phyloP scores from a whole-genome alignment of 2,113 vertebrate genomes.

The Aspiorhynchus laticeps region DNA sequence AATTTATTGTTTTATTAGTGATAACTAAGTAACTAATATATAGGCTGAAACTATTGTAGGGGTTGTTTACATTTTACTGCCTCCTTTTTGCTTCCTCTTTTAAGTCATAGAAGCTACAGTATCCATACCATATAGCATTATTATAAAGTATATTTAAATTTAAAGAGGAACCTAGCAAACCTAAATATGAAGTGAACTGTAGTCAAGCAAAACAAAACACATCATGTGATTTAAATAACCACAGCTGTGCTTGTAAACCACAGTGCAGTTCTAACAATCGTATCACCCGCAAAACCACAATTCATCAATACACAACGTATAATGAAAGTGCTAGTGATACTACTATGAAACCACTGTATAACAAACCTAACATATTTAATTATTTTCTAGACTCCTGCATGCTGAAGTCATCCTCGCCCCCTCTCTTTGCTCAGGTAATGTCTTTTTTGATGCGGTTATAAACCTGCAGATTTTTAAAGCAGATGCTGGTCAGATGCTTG shows the following conservation, averaged over 20 bases:
- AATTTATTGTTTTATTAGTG: neutral
- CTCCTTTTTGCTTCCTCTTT: neutral
- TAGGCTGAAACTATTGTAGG: neutral
- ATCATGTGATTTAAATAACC: neutral
- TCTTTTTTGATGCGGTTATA: neutral
- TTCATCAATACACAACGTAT: neutral
- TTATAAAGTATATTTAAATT: neutral
- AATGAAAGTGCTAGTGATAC: neutral
- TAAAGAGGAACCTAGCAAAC: neutral
- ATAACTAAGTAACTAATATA: neutral
- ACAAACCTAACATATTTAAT: neutral
- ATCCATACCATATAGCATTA: neutral
- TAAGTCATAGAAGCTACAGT: neutral
- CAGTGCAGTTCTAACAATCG: neutral
- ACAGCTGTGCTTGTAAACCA: neutral
- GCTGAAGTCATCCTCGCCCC: neutral
- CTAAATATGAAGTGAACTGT: neutral
- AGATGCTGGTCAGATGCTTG: neutral
- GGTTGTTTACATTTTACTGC: neutral
- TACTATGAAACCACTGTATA: neutral
- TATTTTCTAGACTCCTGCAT: neutral
- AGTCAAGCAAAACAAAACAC: neutral
- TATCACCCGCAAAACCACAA: neutral
- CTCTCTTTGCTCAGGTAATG: neutral
- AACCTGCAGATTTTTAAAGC: neutral